Evolutionary conservation across 2,797 vertebrate species (phyloP).

Genomic region (Cossypha niveicapilla): DNA sequence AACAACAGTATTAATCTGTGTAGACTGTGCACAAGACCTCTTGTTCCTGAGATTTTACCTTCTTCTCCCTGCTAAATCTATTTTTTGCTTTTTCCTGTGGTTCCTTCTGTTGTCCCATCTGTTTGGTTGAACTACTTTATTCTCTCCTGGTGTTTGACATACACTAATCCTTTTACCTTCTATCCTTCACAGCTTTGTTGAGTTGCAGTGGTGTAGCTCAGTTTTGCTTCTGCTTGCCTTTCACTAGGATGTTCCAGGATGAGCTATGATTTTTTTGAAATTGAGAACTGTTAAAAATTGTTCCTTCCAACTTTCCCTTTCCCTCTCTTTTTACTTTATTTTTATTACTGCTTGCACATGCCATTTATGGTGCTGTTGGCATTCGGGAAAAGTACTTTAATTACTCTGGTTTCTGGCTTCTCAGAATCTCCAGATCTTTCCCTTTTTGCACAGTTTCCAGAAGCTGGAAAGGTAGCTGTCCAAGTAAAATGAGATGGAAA

Average conservation of each 20-base stretch:
- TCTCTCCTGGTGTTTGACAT: neutral
- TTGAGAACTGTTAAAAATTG: neutral
- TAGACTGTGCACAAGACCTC: neutral
- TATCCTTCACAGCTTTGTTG: neutral
- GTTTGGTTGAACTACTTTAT: conserved; percentile 13
- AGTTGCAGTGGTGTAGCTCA: neutral
- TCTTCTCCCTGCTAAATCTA: neutral
- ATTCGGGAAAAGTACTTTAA: conserved; percentile 9
- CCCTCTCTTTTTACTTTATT: neutral
- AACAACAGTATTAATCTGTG: neutral
- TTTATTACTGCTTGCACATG: neutral
- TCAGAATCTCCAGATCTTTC: neutral
- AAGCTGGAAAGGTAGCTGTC: neutral
- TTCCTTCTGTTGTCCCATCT: conserved; percentile 58
- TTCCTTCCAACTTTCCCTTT: neutral
- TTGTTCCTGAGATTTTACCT: conserved; percentile 40
- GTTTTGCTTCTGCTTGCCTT: neutral
- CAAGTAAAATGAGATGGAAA: neutral
- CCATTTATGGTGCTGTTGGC: neutral
- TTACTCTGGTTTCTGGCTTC: neutral
- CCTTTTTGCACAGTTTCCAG: neutral
- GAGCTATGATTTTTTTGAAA: neutral
- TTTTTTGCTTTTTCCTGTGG: conserved; percentile 33
- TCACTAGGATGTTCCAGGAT: neutral
- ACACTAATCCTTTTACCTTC: neutral